A percentile compares a stretch with the other conserved stretches of the same genome.
phyloP scores from a whole-genome alignment of 2,888 invertebrate species.

The Yponomeuta plumbellus region DNA sequence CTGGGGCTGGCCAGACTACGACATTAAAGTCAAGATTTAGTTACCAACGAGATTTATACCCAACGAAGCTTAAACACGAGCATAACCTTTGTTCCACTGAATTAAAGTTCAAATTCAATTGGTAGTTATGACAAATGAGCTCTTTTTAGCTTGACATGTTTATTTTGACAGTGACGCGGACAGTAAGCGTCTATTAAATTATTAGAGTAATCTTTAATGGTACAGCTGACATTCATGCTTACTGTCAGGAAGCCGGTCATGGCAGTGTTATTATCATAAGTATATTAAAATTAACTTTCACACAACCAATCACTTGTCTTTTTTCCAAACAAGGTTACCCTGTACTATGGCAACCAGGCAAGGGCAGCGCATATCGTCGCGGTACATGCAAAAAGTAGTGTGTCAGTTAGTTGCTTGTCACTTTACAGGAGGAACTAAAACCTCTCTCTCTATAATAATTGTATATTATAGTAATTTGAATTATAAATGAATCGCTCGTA shows the following conservation, averaged over 20 bases:
- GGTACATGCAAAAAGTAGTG: no score
- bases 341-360: no score
- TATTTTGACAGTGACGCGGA: slow-evolving; percentile 48
- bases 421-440: no score
- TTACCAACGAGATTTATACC: slow-evolving; percentile 48
- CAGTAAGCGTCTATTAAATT: slow-evolving; percentile 71
- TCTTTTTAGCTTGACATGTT: slow-evolving; percentile 61
- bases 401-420: no score
- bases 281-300: no score
- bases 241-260: slow-evolving; percentile 17
- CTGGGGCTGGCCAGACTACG: slow-evolving; percentile 51
- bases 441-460: no score
- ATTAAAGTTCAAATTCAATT: not conserved
- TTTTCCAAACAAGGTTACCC: no score
- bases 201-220: slow-evolving; percentile 63
- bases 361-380: no score
- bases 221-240: slow-evolving; percentile 61
- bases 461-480: no score
- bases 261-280: not conserved
- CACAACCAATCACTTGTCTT: no score
- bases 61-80: not conserved
- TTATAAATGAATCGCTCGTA: no score
- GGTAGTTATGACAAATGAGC: slow-evolving; percentile 6
- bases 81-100: not conserved
- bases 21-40: slow-evolving; percentile 65